These are phyloP conservation scores for Cactoblastis cactorum DNA, from an alignment of 2,888 invertebrate species.

Conservation along the genomic window DNA sequence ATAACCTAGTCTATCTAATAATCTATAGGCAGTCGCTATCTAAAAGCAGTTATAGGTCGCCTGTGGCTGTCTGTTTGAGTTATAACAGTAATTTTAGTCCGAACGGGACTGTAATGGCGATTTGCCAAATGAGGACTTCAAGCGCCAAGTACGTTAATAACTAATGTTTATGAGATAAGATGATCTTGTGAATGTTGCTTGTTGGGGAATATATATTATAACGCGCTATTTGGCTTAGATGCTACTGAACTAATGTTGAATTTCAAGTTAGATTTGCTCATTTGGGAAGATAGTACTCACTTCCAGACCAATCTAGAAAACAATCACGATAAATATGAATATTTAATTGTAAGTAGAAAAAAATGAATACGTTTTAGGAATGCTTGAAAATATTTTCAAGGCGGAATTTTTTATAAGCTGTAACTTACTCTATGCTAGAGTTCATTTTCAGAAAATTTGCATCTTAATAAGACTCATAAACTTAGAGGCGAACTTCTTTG, in stretches of 20 bases:
- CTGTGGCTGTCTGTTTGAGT: neutral
- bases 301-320: too few species aligned
- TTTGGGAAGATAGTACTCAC: too few species aligned
- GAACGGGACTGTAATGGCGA: conserved; percentile 1
- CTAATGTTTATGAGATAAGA: conserved; percentile 9
- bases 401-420: too few species aligned
- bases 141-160: neutral
- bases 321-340: too few species aligned
- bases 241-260: too few species aligned
- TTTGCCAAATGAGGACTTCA: conserved; percentile 8
- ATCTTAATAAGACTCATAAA: neutral
- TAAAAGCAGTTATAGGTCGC: neutral
- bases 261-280: too few species aligned
- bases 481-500: neutral
- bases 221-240: neutral
- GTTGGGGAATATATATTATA: neutral
- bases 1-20: too few species aligned
- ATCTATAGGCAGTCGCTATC: conserved; percentile 4
- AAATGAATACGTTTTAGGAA: too few species aligned
- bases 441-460: neutral
- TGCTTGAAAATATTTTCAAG: too few species aligned
- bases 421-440: too few species aligned
- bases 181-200: neutral
- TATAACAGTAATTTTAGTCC: neutral
- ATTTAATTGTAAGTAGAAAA: too few species aligned